phyloP scores from a whole-genome alignment of 2,113 vertebrate species.

The Rhodinocichla rosea region DNA sequence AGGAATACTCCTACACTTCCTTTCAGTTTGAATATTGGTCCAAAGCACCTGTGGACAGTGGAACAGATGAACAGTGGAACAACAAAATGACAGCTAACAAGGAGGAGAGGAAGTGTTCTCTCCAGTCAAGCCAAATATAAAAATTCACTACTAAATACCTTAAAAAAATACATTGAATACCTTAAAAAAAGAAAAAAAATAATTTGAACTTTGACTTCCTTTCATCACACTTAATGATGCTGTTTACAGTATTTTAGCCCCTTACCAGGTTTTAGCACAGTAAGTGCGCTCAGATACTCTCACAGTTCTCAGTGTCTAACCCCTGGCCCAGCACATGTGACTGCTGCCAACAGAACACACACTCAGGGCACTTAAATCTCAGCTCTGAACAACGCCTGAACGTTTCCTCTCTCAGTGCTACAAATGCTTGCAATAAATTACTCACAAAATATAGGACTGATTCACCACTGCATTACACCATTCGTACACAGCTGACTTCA shows the following conservation, averaged over 20 bases:
- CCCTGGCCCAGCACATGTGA: background rate
- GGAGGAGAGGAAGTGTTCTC: background rate
- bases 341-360: background rate
- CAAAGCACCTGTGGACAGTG: background rate
- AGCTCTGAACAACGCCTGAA: background rate
- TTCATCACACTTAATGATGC: conserved; percentile 45
- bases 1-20: background rate
- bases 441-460: conserved; percentile 41
- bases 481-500: conserved; percentile 31
- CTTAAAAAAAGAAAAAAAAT: background rate
- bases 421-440: conserved; percentile 14
- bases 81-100: background rate
- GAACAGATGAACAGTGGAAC: background rate
- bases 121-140: conserved; percentile 41
- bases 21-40: background rate
- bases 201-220: conserved; percentile 65
- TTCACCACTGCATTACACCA: conserved; percentile 8
- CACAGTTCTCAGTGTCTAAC: background rate
- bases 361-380: background rate
- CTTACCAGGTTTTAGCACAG: conserved; percentile 7
- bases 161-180: conserved; percentile 17
- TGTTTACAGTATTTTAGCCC: conserved; percentile 33
- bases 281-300: conserved; percentile 16
- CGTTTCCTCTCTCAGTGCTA: conserved; percentile 1
- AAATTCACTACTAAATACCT: conserved; percentile 52